These are phyloP conservation scores for Parapsyche elsis DNA, from an alignment of 1,140 invertebrate genomes.

Conservation along the genomic window DNA sequence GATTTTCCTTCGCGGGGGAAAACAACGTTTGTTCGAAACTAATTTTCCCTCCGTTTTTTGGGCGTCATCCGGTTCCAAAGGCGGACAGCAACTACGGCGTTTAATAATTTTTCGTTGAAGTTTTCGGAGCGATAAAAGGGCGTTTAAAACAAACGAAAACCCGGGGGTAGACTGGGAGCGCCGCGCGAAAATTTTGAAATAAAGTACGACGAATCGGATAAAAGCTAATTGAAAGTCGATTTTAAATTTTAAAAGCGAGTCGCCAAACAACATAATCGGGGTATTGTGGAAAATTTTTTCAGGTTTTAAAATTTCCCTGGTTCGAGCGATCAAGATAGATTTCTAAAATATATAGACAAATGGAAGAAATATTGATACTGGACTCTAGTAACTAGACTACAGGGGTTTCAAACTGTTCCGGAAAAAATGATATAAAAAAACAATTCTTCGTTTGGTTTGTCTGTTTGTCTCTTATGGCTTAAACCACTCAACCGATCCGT, in stretches of 20 bases:
- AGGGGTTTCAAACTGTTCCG: too few species aligned
- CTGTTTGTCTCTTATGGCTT: too few species aligned
- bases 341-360: too few species aligned
- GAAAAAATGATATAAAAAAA: too few species aligned
- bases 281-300: too few species aligned
- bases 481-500: too few species aligned
- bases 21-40: background rate
- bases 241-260: slow-evolving; percentile 1
- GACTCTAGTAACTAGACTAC: too few species aligned
- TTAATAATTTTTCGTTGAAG: slow-evolving; percentile 14
- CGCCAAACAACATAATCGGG: background rate
- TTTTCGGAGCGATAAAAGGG: slow-evolving; percentile 10
- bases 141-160: background rate
- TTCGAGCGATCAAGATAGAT: too few species aligned
- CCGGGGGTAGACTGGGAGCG: background rate
- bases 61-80: background rate
- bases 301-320: too few species aligned
- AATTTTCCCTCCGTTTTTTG: background rate
- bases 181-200: background rate
- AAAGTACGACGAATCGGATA: slow-evolving; percentile 19
- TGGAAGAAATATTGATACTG: too few species aligned
- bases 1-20: background rate
- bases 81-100: background rate
- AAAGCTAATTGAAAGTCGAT: background rate
- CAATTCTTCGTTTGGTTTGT: too few species aligned